Percentiles rank a stretch among this genome's conserved stretches.
These are phyloP conservation scores for Dendrolimus houi DNA, from an alignment of 2,888 invertebrate genomes.

Conservation along the genomic window DNA sequence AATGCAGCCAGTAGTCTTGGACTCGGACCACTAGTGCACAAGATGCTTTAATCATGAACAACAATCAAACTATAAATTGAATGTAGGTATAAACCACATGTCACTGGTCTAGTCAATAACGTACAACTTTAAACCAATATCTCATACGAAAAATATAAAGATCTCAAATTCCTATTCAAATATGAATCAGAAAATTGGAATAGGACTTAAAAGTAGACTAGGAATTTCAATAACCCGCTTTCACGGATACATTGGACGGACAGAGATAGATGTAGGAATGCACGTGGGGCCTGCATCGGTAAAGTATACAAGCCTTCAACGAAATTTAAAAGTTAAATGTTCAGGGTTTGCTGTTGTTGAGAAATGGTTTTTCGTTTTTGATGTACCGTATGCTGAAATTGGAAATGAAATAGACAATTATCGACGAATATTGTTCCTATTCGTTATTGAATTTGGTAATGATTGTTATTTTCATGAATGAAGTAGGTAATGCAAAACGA, in stretches of 20 bases:
- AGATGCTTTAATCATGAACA: too few relatives aligned
- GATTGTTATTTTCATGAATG: too few relatives aligned
- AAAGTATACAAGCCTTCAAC: neutral
- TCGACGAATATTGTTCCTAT: neutral
- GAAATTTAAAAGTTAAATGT: neutral
- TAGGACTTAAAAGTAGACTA: neutral
- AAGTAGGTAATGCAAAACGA: too few relatives aligned
- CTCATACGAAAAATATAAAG: neutral
- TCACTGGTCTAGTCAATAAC: neutral
- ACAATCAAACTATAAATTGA: too few relatives aligned
- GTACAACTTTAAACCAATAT: neutral
- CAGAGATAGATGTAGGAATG: conserved; percentile 19
- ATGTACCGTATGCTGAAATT: neutral
- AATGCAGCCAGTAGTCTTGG: too few relatives aligned
- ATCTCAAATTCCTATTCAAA: neutral
- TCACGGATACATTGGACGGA: conserved; percentile 6
- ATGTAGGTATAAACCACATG: neutral
- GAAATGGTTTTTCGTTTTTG: neutral
- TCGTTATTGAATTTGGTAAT: too few relatives aligned
- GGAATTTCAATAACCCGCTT: neutral
- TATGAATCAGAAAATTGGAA: neutral
- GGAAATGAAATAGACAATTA: neutral
- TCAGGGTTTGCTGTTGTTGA: neutral
- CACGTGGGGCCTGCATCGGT: neutral
- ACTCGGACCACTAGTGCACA: too few relatives aligned